A percentile compares a stretch with the other conserved stretches of the same genome.
phyloP scores from a whole-genome alignment of 2,888 invertebrate species.

The Melieria crassipennis region DNA sequence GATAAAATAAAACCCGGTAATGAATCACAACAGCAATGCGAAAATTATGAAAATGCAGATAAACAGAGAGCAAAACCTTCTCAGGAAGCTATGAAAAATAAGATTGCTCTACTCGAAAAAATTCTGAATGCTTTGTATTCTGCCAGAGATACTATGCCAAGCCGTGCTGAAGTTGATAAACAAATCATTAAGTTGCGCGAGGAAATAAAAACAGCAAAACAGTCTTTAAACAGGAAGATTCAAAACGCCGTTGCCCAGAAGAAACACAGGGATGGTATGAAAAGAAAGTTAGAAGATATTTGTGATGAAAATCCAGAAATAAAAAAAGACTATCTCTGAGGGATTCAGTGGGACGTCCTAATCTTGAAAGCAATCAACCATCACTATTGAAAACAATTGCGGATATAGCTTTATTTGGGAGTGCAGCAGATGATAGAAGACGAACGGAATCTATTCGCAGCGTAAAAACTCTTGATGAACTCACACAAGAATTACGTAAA shows the following conservation, averaged over 20 bases:
- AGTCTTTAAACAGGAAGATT: constrained; percentile 28
- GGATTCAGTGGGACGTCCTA: constrained; percentile 27
- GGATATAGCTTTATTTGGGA: constrained; percentile 32
- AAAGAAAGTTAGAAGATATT: too few relatives aligned
- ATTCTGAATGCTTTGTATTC: too few relatives aligned
- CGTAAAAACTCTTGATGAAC: constrained; percentile 28
- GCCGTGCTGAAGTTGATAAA: too few relatives aligned
- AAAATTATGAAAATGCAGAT: constrained; percentile 29
- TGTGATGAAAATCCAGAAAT: too few relatives aligned
- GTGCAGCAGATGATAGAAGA: constrained; percentile 32
- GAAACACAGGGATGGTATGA: not conserved
- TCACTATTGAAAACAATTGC: constrained; percentile 22
- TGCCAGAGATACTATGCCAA: too few relatives aligned
- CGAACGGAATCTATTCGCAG: constrained; percentile 9
- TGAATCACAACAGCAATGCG: constrained; percentile 33
- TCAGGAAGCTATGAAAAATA: too few relatives aligned
- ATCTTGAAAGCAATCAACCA: constrained; percentile 7
- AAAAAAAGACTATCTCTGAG: constrained; percentile 33
- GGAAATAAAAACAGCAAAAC: constrained; percentile 21
- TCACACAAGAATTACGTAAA: constrained; percentile 12
- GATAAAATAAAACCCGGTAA: constrained; percentile 13
- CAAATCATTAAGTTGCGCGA: constrained; percentile 20
- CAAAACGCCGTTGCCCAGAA: constrained; percentile 24
- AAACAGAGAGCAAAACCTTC: constrained; percentile 22
- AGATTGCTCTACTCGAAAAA: too few relatives aligned